phyloP scores from a whole-genome alignment of 2,113 vertebrate genomes.

The Origma solitaria region DNA sequence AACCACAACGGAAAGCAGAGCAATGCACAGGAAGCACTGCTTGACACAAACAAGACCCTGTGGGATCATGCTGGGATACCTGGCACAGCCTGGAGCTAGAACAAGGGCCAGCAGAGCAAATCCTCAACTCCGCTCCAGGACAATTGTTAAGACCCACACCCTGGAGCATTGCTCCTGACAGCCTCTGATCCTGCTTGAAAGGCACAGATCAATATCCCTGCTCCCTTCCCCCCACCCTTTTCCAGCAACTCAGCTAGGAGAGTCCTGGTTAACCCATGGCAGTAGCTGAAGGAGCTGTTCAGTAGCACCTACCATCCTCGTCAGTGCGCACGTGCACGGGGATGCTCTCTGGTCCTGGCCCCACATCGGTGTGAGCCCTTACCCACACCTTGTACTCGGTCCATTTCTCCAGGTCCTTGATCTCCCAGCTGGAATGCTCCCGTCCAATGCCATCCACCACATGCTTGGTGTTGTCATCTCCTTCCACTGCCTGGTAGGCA shows the following conservation, averaged over 20 bases:
- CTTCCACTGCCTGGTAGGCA: conserved; percentile 87
- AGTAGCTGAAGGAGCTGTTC: neutral
- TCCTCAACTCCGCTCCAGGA: neutral
- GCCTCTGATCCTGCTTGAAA: neutral
- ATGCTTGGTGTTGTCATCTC: conserved; percentile 89
- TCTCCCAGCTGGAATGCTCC: conserved; percentile 86
- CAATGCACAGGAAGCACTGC: neutral
- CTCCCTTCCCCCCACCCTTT: neutral
- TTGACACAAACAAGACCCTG: neutral
- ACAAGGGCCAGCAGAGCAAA: neutral
- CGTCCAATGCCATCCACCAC: conserved; percentile 86
- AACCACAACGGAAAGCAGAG: neutral
- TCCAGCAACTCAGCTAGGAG: neutral
- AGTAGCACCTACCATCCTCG: conserved; percentile 89
- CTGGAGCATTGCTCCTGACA: neutral
- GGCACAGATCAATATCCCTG: neutral
- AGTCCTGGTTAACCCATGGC: neutral
- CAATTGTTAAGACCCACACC: neutral
- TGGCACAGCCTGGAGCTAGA: neutral
- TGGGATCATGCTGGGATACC: fast-evolving
- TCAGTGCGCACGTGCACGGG: conserved; percentile 88
- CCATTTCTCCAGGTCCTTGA: conserved; percentile 98
- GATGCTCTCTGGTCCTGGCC: conserved; percentile 93
- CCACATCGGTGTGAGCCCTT: conserved; percentile 95
- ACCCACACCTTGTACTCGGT: conserved; percentile 98